phyloP scores from a whole-genome alignment of 2,113 vertebrate genomes.

The Oenanthe melanoleuca region DNA sequence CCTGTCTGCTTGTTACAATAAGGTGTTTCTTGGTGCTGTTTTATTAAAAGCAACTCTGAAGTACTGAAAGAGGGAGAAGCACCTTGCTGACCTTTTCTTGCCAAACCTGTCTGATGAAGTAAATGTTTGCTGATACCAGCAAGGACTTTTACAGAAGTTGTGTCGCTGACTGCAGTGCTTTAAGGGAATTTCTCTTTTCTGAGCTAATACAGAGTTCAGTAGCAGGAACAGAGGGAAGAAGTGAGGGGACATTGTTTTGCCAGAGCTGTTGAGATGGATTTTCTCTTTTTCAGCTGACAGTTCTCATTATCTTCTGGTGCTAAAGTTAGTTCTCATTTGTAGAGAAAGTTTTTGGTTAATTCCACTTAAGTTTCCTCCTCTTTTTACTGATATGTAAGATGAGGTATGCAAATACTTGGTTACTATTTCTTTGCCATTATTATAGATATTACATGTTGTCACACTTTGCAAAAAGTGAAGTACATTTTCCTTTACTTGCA shows the following conservation, averaged over 20 bases:
- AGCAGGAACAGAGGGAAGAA: not conserved
- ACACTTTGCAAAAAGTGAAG: not conserved
- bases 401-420: not conserved
- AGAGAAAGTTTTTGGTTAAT: not conserved
- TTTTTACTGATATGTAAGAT: not conserved
- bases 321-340: not conserved
- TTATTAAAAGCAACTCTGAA: not conserved
- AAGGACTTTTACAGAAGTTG: not conserved
- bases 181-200: not conserved
- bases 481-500: not conserved
- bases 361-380: not conserved
- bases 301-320: not conserved
- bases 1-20: not conserved
- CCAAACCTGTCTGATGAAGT: not conserved
- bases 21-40: not conserved
- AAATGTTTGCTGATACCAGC: not conserved
- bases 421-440: not conserved
- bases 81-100: constrained; percentile 5
- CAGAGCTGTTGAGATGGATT: not conserved
- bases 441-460: not conserved
- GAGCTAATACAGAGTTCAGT: not conserved
- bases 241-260: not conserved
- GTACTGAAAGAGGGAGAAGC: not conserved
- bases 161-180: not conserved
- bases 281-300: not conserved